Percentiles rank a stretch among this genome's conserved stretches.
Conservation (phyloP, 2,113 vertebrate species). For the Bothrops jararaca region DNA sequence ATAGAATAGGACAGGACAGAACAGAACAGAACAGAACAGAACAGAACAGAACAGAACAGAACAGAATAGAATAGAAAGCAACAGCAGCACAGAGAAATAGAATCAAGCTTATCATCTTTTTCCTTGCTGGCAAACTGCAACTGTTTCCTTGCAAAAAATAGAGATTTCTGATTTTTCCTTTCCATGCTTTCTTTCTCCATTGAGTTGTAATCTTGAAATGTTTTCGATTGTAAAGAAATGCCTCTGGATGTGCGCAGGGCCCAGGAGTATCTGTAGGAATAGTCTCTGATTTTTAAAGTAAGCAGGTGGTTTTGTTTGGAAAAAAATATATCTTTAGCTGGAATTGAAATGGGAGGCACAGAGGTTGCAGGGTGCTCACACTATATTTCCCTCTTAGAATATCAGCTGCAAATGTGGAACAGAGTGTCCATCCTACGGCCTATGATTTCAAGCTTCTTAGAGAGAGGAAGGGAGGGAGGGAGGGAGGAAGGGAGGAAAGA, state of each 20-base stretch:
- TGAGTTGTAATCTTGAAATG: background rate
- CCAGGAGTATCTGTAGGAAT: background rate
- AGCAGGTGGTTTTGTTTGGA: background rate
- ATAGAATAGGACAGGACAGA: no score
- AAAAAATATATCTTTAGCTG: background rate
- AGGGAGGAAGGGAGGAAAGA: accelerated
- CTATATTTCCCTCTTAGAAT: background rate
- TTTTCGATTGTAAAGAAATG: background rate
- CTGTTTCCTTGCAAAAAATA: background rate
- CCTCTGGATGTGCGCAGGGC: background rate
- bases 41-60: no score
- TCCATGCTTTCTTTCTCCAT: background rate
- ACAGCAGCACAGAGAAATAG: background rate
- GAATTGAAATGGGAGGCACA: background rate
- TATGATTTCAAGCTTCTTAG: background rate
- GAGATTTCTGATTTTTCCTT: background rate
- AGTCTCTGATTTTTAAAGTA: background rate
- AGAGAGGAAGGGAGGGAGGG: no score
- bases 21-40: no score
- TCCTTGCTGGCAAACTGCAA: background rate
- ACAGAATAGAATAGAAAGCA: background rate
- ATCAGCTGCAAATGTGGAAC: background rate
- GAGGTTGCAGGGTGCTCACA: background rate
- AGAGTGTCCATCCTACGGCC: background rate
- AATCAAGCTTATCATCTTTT: background rate